phyloP scores from a whole-genome alignment of 1,140 invertebrate genomes.

The Cherax destructor region DNA sequence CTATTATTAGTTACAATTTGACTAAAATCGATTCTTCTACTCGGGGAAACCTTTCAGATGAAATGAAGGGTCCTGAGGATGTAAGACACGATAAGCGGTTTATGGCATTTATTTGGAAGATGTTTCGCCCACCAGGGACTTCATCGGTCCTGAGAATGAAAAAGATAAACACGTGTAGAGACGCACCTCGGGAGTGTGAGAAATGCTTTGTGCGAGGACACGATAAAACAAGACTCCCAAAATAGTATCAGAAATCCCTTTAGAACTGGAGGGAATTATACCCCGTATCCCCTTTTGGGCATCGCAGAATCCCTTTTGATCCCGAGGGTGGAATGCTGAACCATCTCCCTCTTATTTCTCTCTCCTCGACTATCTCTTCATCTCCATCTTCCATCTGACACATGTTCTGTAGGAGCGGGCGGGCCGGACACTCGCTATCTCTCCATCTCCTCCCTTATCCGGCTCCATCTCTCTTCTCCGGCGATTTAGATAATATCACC shows the following conservation, averaged over 20 bases:
- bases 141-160: no score
- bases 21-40: no score
- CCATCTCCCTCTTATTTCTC: background rate
- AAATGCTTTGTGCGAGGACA: background rate
- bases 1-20: no score
- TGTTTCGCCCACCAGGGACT: no score
- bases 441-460: background rate
- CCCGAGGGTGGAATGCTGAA: background rate
- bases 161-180: background rate
- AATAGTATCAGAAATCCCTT: slow-evolving; percentile 9
- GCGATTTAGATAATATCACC: background rate
- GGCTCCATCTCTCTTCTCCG: slow-evolving; percentile 2
- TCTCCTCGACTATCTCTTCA: background rate
- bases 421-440: background rate
- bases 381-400: slow-evolving; percentile 2
- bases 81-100: no score
- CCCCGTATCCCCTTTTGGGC: background rate
- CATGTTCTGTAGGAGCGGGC: background rate
- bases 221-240: background rate
- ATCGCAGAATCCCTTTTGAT: background rate
- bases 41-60: no score
- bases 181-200: no score
- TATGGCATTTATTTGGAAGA: no score
- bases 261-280: background rate
- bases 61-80: no score